These are phyloP conservation scores for Ectropis crepuscularia DNA, from an alignment of 2,888 invertebrate species.

Conservation along the genomic window DNA sequence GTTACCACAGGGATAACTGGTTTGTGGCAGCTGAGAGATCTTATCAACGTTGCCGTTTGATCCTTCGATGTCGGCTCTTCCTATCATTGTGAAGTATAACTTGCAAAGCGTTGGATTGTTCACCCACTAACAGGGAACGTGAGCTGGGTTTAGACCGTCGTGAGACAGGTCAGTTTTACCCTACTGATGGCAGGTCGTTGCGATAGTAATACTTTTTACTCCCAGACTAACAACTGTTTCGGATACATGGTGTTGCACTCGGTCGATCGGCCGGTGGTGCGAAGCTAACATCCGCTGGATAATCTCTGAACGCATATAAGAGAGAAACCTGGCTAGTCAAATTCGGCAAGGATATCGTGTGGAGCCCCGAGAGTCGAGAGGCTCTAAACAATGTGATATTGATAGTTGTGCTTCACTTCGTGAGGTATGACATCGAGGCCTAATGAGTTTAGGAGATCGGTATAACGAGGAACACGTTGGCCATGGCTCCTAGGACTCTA, in stretches of 20 bases:
- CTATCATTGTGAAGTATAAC: constrained; percentile 90
- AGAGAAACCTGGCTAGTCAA: constrained; percentile 66
- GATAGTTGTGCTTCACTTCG: constrained; percentile 57
- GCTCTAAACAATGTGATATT: constrained; percentile 76
- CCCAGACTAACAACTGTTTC: constrained; percentile 40
- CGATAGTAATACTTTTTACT: constrained; percentile 83
- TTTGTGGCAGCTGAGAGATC: constrained; percentile 87
- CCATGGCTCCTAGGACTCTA: constrained; percentile 51
- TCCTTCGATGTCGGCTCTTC: constrained; percentile 91
- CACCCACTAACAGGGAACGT: constrained; percentile 87
- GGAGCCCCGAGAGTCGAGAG: constrained; percentile 73
- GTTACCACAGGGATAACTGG: constrained; percentile 90
- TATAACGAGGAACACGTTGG: constrained; percentile 56
- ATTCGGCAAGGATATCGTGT: constrained; percentile 59
- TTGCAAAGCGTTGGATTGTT: constrained; percentile 90
- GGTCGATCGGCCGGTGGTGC: constrained; percentile 69
- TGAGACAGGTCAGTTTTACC: constrained; percentile 87
- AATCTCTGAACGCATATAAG: constrained; percentile 86
- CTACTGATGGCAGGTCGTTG: constrained; percentile 83
- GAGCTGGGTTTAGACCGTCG: constrained; percentile 88
- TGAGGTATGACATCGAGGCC: constrained; percentile 66
- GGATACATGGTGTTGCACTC: constrained; percentile 83
- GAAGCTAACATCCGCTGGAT: constrained; percentile 78
- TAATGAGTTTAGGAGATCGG: constrained; percentile 62
- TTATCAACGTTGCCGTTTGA: constrained; percentile 89